A percentile compares a stretch with the other conserved stretches of the same genome.
phyloP scores from a whole-genome alignment of 2,888 invertebrate species.

The Sisyra terminalis region DNA sequence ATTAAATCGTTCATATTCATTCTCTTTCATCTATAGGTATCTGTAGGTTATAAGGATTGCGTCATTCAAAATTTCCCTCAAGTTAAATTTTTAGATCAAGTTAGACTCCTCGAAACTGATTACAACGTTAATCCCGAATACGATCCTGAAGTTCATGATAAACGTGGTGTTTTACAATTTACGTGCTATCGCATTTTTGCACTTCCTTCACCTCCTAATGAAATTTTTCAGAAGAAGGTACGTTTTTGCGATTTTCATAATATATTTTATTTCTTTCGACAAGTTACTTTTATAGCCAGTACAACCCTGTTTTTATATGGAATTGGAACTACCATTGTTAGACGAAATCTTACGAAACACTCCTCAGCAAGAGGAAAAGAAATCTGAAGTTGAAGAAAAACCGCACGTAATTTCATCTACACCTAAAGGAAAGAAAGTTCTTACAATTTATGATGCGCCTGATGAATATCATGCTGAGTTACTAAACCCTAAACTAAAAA shows the following conservation, averaged over 20 bases:
- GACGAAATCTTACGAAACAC: conserved; percentile 23
- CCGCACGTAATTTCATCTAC: conserved; percentile 9
- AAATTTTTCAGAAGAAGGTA: conserved; percentile 25
- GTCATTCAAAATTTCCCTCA: conserved; percentile 25
- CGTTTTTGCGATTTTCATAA: conserved; percentile 19
- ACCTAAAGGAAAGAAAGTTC: conserved; percentile 8
- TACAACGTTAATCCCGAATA: conserved; percentile 10
- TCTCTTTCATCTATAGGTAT: not conserved
- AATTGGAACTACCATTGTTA: conserved; percentile 35
- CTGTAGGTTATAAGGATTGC: conserved; percentile 28
- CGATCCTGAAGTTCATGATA: conserved; percentile 20
- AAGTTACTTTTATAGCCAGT: conserved; percentile 6
- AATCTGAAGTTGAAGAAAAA: conserved; percentile 8
- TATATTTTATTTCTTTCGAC: not conserved
- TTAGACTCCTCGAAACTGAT: conserved; percentile 26
- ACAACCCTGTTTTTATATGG: conserved; percentile 27
- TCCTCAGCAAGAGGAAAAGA: conserved; percentile 13
- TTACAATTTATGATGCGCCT: conserved; percentile 15
- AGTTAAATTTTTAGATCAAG: conserved; percentile 33
- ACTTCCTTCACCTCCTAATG: conserved; percentile 32
- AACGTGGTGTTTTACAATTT: conserved; percentile 29
- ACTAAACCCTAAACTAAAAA: conserved; percentile 20
- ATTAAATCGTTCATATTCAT: not conserved
- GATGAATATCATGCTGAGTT: conserved; percentile 18
- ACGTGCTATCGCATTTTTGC: conserved; percentile 34